Evolutionary conservation across 2,797 vertebrate genomes (phyloP).

Genomic region (Gallinago solitaria): DNA sequence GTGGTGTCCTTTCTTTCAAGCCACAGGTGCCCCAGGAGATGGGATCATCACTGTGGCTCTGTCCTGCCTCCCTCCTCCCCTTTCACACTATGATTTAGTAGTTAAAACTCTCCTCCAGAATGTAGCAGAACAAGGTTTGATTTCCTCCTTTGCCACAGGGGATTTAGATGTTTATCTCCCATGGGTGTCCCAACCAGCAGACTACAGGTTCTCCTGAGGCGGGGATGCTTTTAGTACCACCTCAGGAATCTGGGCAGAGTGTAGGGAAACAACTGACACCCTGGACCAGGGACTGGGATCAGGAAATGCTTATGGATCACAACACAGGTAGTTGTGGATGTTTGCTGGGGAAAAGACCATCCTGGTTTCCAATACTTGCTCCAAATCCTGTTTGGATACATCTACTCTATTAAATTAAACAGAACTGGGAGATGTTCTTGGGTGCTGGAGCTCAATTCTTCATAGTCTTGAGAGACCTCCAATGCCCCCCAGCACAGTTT

Average conservation of each 20-base stretch:
- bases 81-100: not conserved
- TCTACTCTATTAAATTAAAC: not conserved
- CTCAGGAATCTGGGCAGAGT: not conserved
- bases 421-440: not conserved
- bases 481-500: not conserved
- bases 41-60: not conserved
- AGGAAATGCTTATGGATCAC: not conserved
- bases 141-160: not conserved
- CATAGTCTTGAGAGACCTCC: not conserved
- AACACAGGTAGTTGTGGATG: not conserved
- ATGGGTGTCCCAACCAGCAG: not conserved
- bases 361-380: fast-evolving
- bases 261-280: not conserved
- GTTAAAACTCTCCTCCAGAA: slow-evolving; percentile 9
- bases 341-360: not conserved
- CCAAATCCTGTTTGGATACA: not conserved
- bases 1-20: not conserved
- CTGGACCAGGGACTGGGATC: not conserved
- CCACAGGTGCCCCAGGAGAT: fast-evolving
- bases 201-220: not conserved
- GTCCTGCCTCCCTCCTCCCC: not conserved
- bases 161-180: slow-evolving; percentile 12
- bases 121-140: not conserved
- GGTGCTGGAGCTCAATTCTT: not conserved
- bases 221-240: not conserved